A percentile compares a stretch with the other conserved stretches of the same genome.
phyloP scores from a whole-genome alignment of 1,140 invertebrate species.

The Asbolus verrucosus region DNA sequence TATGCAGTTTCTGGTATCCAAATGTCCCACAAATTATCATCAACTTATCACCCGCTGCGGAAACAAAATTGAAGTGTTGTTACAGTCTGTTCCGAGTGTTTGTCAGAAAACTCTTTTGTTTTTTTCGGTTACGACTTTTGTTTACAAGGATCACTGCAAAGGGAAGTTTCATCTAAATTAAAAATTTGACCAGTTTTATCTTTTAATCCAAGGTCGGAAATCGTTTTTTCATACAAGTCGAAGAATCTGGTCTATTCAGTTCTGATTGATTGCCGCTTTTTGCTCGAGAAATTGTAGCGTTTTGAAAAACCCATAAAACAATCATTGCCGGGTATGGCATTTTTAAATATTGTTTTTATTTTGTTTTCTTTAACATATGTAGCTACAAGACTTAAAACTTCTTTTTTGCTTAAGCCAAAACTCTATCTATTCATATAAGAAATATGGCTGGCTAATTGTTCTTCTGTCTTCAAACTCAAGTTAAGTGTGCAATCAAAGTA shows the following conservation, averaged over 20 bases:
- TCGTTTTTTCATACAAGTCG: conserved; percentile 48
- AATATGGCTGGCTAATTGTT: conserved; percentile 52
- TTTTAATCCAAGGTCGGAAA: conserved; percentile 42
- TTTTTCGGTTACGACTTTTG: too few relatives aligned
- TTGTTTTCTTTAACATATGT: conserved; percentile 58
- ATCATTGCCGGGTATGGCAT: conserved; percentile 61
- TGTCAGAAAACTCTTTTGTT: not conserved
- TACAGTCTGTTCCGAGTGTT: not conserved
- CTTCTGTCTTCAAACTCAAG: conserved; percentile 44
- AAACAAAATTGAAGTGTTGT: not conserved
- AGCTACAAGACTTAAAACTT: conserved; percentile 57
- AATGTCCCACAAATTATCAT: not conserved
- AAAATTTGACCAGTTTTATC: not conserved
- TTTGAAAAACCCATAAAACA: conserved; percentile 62
- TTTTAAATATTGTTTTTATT: conserved; percentile 60
- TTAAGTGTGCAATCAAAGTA: not conserved
- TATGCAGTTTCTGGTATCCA: not conserved
- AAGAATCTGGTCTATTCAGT: conserved; percentile 54
- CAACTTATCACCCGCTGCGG: not conserved
- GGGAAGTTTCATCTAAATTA: conserved; percentile 5
- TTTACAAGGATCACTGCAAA: too few relatives aligned
- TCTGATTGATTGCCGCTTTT: conserved; percentile 61
- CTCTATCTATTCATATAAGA: conserved; percentile 59
- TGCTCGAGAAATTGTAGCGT: conserved; percentile 58
- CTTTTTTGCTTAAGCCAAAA: conserved; percentile 56